Evolutionary conservation across 2,797 vertebrate species (phyloP).

Genomic region (Pseudochirops corinnae): DNA sequence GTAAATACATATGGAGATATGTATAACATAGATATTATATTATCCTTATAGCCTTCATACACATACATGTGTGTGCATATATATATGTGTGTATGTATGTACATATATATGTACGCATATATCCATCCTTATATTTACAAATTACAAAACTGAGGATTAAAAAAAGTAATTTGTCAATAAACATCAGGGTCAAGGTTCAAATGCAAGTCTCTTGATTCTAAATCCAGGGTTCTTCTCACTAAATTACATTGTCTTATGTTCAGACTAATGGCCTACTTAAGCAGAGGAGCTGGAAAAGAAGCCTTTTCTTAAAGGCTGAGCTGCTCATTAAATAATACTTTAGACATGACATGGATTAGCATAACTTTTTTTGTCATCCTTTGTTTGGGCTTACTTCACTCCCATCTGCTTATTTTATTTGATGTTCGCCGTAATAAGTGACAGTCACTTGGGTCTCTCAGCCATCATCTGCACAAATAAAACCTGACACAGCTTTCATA

Average conservation of each 20-base stretch:
- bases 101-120: neutral
- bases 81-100: too few relatives aligned
- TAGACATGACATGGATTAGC: conserved; percentile 54
- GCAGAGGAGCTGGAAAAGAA: neutral
- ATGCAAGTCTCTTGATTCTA: neutral
- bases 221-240: neutral
- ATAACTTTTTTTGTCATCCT: conserved; percentile 53
- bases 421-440: conserved; percentile 74
- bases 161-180: neutral
- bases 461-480: conserved; percentile 80
- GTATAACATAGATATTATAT: too few relatives aligned
- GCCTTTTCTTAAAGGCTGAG: neutral
- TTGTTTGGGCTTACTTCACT: conserved; percentile 57
- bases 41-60: too few relatives aligned
- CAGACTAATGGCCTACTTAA: neutral
- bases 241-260: neutral
- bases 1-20: too few relatives aligned
- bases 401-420: conserved; percentile 77
- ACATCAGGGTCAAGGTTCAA: neutral
- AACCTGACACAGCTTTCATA: conserved; percentile 79
- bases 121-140: neutral
- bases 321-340: neutral
- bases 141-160: neutral
- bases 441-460: conserved; percentile 74
- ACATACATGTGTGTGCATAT: too few relatives aligned